Percentiles rank a stretch among this genome's conserved stretches.
Evolutionary conservation across 2,888 invertebrate genomes (phyloP).

Genomic region (Fragum fragum): DNA sequence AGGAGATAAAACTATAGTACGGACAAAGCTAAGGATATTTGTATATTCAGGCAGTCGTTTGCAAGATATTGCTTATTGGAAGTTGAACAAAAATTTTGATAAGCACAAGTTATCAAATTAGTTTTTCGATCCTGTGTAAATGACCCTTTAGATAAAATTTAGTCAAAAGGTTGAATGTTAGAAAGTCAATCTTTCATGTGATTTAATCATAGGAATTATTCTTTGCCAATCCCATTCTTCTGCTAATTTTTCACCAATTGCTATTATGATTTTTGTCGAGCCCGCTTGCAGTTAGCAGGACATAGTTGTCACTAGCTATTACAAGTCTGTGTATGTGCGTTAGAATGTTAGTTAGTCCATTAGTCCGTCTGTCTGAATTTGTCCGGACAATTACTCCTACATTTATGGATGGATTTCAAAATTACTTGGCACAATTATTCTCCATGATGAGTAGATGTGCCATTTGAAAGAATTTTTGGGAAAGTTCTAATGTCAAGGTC

Average conservation of each 20-base stretch:
- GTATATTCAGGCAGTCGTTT: constrained; percentile 1
- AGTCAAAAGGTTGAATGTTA: background rate
- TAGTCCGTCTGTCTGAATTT: too few relatives aligned
- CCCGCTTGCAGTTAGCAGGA: too few relatives aligned
- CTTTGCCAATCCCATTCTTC: background rate
- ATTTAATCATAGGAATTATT: background rate
- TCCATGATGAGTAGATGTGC: too few relatives aligned
- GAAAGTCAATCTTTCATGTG: background rate
- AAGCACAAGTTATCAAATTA: constrained; percentile 12
- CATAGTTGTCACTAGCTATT: too few relatives aligned
- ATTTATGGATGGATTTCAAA: too few relatives aligned
- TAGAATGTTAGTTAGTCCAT: too few relatives aligned
- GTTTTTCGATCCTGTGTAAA: constrained; percentile 4
- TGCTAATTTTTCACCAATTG: background rate
- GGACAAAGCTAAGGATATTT: background rate
- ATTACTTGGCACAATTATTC: too few relatives aligned
- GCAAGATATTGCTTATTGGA: constrained; percentile 18
- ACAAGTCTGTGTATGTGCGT: too few relatives aligned
- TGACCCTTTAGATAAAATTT: constrained; percentile 4
- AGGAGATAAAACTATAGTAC: too few relatives aligned
- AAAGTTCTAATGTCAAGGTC: too few relatives aligned
- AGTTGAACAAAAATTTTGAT: constrained; percentile 13
- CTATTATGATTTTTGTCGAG: background rate
- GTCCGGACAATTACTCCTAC: too few relatives aligned
- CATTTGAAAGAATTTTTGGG: too few relatives aligned